Base-by-base conservation (phyloP, 2,888 invertebrate species). In the Smittia sp. region DNA sequence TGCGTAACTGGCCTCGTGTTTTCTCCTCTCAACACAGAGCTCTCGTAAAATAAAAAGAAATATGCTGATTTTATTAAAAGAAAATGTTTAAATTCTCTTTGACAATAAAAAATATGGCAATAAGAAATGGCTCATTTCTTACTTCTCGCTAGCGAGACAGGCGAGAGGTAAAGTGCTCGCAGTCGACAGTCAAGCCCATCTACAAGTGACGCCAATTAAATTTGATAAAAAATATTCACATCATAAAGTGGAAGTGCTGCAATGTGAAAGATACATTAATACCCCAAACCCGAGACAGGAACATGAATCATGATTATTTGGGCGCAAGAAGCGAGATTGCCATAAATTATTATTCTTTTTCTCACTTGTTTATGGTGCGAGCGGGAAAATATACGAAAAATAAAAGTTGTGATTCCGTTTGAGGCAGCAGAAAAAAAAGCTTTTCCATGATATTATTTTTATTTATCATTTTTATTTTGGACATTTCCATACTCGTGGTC, bases 391-490 rank as follows among this genome's bases (percentile, higher is more conserved):
- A 22, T 58, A 58, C 22, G 11, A 22, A 63, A 63, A 25, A 63
- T 63, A 58, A 20, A 22, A 58, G n/a, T 63, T 63, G 63, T n/a
- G 63, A 27, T 63, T 27, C 15, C 20, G 9, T 63, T 63, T 63
- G 20, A 4, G 63, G n/a, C 27, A 27, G 63, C 63, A 11, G 27
- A 13, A 63, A 63, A 25, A 72, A 52, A 72, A 72, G 72, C 72
- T 72, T 72, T 27, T 27, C 38, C 39, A 72, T 72, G 72, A 58
- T 62, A 62, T 62, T 62, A 62, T 72, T 62, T 72, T 72, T 72
- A 62, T 72, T 72, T 72, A 72, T 72, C 70, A 70, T 70, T 70
- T 68, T 70, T 70, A 54, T 72, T 72, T 62, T 72, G 58, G 72
- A 62, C 58, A 58, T 62, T 72, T 72, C 39, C 24, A 72, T 62